Evolutionary conservation across 2,888 invertebrate genomes (phyloP).

Genomic region (Cheilosia urbana): DNA sequence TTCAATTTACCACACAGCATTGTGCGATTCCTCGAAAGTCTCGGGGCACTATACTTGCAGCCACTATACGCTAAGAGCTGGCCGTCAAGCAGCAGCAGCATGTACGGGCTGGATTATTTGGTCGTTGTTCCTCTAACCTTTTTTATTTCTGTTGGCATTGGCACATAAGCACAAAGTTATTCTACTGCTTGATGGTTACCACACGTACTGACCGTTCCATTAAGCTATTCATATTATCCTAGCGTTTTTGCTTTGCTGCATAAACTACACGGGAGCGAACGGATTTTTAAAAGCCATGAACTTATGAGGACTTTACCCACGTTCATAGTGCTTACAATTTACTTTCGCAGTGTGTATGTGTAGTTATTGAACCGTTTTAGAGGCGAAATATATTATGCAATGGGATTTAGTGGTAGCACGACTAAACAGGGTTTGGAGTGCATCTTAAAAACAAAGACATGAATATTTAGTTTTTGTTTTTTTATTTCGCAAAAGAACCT

Average conservation of each 20-base stretch:
- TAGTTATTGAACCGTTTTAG: slow-evolving; percentile 9
- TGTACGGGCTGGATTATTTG: slow-evolving; percentile 11
- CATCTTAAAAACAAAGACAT: too few species aligned
- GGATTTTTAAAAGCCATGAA: slow-evolving; percentile 69
- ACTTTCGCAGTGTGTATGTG: slow-evolving; percentile 24
- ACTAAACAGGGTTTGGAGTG: too few species aligned
- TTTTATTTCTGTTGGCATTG: slow-evolving; percentile 32
- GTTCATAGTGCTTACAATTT: slow-evolving; percentile 48
- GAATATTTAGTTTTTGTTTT: too few species aligned
- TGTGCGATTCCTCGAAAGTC: slow-evolving; percentile 36
- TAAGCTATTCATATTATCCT: slow-evolving; percentile 74
- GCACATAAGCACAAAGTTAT: slow-evolving; percentile 25
- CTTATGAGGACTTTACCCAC: slow-evolving; percentile 64
- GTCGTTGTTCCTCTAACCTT: slow-evolving; percentile 27
- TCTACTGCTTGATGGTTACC: slow-evolving; percentile 49
- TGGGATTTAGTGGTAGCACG: too few species aligned
- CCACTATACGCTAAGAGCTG: slow-evolving; percentile 20
- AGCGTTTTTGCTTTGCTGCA: slow-evolving; percentile 65
- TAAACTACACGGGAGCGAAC: slow-evolving; percentile 69
- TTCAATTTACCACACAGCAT: slow-evolving; percentile 15
- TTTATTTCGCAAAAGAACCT: too few species aligned
- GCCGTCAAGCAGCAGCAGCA: background rate
- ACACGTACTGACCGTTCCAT: slow-evolving; percentile 73
- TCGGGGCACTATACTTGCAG: slow-evolving; percentile 30
- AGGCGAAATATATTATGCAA: background rate